Evolutionary conservation across 2,888 invertebrate species (phyloP).

Genomic region (Agrenia bidenticulata): DNA sequence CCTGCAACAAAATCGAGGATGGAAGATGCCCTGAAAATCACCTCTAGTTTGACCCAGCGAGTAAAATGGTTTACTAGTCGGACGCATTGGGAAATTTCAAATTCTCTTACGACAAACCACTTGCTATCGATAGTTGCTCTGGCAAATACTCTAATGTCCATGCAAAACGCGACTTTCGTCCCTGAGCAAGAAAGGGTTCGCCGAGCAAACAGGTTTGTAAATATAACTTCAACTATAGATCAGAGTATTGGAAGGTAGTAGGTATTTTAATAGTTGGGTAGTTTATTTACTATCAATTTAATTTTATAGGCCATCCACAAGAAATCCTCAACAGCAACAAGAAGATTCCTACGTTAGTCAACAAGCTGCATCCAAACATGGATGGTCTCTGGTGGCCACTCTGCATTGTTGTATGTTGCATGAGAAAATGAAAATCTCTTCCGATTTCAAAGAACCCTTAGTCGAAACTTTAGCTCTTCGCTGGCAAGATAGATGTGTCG

Average conservation of each 20-base stretch:
- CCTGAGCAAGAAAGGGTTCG: constrained; percentile 81
- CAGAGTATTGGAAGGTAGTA: no score
- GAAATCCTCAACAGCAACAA: constrained; percentile 54
- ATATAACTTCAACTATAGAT: no score
- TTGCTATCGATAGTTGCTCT: constrained; percentile 89
- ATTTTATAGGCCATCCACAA: constrained; percentile 54
- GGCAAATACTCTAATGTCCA: constrained; percentile 96
- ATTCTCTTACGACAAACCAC: constrained; percentile 93
- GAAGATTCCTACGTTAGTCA: constrained; percentile 82
- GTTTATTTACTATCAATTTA: neutral
- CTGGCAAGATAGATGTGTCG: constrained; percentile 98
- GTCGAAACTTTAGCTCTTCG: constrained; percentile 95
- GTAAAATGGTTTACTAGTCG: constrained; percentile 81
- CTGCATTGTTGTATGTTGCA: constrained; percentile 94
- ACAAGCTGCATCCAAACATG: constrained; percentile 91
- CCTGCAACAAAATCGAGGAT: constrained; percentile 53
- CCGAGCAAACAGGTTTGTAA: constrained; percentile 65
- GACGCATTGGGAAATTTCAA: constrained; percentile 94
- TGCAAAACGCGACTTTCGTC: constrained; percentile 92
- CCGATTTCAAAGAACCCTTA: constrained; percentile 85
- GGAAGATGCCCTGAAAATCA: constrained; percentile 51
- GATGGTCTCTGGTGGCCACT: constrained; percentile 94
- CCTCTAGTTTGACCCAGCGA: constrained; percentile 66
- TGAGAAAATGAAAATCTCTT: constrained; percentile 72
- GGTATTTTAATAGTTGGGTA: neutral